These are phyloP conservation scores for Halictus rubicundus DNA, from an alignment of 1,140 invertebrate species.

Conservation along the genomic window DNA sequence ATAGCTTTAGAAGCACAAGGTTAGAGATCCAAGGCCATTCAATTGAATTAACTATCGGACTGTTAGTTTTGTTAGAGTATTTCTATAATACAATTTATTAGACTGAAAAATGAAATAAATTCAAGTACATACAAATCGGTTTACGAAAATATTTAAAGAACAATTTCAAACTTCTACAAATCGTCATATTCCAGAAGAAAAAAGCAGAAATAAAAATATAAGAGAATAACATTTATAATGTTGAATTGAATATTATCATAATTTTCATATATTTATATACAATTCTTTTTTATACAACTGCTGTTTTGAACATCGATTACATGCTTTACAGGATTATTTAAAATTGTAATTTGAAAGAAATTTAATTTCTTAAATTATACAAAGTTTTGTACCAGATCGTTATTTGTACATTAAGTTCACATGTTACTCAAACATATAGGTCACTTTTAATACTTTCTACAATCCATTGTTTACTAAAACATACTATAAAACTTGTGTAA, in stretches of 20 bases:
- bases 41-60: slow-evolving; percentile 38
- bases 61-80: background rate
- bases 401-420: slow-evolving; percentile 46
- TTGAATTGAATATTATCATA: slow-evolving; percentile 6
- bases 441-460: slow-evolving; percentile 18
- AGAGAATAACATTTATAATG: background rate
- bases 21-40: slow-evolving; percentile 47
- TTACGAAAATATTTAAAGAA: background rate
- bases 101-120: background rate
- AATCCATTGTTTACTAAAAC: slow-evolving; percentile 17
- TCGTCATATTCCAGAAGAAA: background rate
- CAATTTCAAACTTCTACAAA: background rate
- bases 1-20: slow-evolving; percentile 56
- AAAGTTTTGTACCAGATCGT: slow-evolving; percentile 46
- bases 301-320: slow-evolving; percentile 17
- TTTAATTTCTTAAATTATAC: slow-evolving; percentile 34
- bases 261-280: slow-evolving; percentile 37
- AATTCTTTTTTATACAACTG: slow-evolving; percentile 31
- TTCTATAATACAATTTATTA: background rate
- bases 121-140: no score
- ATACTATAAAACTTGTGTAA: slow-evolving; percentile 36
- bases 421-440: slow-evolving; percentile 41
- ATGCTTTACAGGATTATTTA: slow-evolving; percentile 18
- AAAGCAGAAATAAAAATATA: background rate
- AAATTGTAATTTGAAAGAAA: slow-evolving; percentile 38